Percentiles rank a stretch among this genome's conserved stretches.
Evolutionary conservation across 2,888 invertebrate genomes (phyloP).

Genomic region (Ypsolopha sequella): DNA sequence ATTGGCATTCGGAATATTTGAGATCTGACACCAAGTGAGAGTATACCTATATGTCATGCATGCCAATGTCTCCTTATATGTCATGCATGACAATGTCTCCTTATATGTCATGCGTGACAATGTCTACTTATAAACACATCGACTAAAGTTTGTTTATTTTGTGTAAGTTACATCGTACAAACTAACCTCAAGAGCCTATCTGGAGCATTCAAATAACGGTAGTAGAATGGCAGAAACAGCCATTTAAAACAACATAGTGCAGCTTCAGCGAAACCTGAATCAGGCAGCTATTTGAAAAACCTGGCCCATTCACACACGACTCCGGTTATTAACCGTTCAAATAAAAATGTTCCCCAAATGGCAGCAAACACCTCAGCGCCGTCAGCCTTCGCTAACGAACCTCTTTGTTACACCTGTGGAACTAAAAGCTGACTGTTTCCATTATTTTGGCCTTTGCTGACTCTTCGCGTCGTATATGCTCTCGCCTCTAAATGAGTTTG

Average conservation of each 20-base stretch:
- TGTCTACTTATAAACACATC: too few relatives aligned
- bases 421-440: slow-evolving; percentile 19
- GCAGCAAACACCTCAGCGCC: slow-evolving; percentile 11
- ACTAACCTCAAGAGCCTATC: too few relatives aligned
- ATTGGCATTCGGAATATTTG: too few relatives aligned
- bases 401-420: slow-evolving; percentile 52
- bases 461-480: slow-evolving; percentile 21
- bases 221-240: too few relatives aligned
- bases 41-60: too few relatives aligned
- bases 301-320: background rate
- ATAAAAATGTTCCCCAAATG: background rate
- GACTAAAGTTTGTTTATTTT: background rate
- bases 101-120: too few relatives aligned
- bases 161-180: background rate
- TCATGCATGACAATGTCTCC: too few relatives aligned
- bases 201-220: too few relatives aligned
- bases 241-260: too few relatives aligned
- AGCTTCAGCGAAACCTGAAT: too few relatives aligned
- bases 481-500: background rate
- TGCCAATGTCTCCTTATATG: too few relatives aligned
- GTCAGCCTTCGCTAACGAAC: slow-evolving; percentile 41
- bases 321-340: background rate
- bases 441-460: slow-evolving; percentile 54
- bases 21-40: too few relatives aligned
- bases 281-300: background rate